A percentile compares a stretch with the other conserved stretches of the same genome.
These are phyloP conservation scores for Metridium senile DNA, from an alignment of 92 coral and sea anemone genomes.

Conservation along the genomic window DNA sequence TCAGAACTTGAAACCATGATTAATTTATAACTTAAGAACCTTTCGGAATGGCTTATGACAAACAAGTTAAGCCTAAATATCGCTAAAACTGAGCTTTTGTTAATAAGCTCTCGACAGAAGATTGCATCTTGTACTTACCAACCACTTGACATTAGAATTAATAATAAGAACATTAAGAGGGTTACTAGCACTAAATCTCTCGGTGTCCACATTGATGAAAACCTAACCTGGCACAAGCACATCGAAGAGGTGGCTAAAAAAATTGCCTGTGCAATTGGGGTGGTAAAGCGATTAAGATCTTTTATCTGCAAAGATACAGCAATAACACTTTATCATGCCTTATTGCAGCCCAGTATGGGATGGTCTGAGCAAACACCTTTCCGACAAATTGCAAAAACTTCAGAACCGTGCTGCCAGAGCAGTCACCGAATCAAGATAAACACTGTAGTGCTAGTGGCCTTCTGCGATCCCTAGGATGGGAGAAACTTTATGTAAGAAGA, in stretches of 20 bases:
- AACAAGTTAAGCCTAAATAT: too few relatives aligned
- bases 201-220: neutral
- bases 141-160: neutral
- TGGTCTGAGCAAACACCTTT: too few relatives aligned
- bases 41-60: neutral
- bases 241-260: conserved; percentile 49
- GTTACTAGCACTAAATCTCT: neutral
- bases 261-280: conserved; percentile 50
- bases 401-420: too few relatives aligned
- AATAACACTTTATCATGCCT: neutral
- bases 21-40: neutral
- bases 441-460: too few relatives aligned
- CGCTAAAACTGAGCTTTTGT: conserved; percentile 1
- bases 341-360: too few relatives aligned
- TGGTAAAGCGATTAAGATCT: conserved; percentile 52
- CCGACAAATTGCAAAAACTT: too few relatives aligned
- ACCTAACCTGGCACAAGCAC: conserved; percentile 40
- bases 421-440: too few relatives aligned
- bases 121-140: neutral
- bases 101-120: neutral
- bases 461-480: too few relatives aligned
- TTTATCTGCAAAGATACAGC: conserved; percentile 31
- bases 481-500: too few relatives aligned
- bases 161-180: neutral
- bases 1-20: neutral